These are phyloP conservation scores for Aleiodes leptofemur DNA, from an alignment of 2,888 invertebrate species.

Conservation along the genomic window DNA sequence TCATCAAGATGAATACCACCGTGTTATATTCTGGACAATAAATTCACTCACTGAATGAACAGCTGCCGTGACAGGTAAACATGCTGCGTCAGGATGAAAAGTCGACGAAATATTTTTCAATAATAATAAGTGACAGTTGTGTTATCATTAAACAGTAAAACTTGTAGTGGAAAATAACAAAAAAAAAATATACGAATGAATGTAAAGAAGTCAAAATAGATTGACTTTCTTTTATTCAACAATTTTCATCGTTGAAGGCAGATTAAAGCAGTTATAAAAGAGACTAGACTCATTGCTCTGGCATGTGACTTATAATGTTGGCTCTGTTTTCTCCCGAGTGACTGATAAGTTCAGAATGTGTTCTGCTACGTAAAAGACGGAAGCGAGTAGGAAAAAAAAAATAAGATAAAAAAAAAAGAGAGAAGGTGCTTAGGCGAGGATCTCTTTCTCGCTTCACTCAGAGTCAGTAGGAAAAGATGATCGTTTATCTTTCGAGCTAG, in stretches of 20 bases:
- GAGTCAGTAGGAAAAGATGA: constrained; percentile 2
- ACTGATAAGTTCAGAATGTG: constrained; percentile 32
- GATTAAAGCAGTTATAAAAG: background rate
- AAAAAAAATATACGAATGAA: background rate
- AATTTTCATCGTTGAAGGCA: too few species aligned
- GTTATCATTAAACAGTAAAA: too few species aligned
- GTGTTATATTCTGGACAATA: background rate
- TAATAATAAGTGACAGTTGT: background rate
- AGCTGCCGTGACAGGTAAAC: background rate
- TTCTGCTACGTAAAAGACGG: background rate
- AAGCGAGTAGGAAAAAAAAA: constrained; percentile 1
- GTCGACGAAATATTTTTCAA: constrained; percentile 11
- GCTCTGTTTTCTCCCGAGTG: constrained; percentile 18
- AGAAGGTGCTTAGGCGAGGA: background rate
- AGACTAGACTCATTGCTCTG: constrained; percentile 2
- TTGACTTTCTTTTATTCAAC: too few species aligned
- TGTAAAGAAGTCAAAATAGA: background rate
- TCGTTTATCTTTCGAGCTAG: constrained; percentile 29
- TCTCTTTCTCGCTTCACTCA: constrained; percentile 13
- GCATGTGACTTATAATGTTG: constrained; percentile 2
- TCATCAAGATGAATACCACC: background rate
- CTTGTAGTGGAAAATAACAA: too few species aligned
- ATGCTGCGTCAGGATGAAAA: constrained; percentile 1
- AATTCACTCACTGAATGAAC: background rate
- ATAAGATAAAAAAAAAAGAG: background rate